Percentiles rank a stretch among this genome's conserved stretches.
These are phyloP conservation scores for Prionace glauca DNA, from an alignment of 2,797 vertebrate species.

Conservation along the genomic window DNA sequence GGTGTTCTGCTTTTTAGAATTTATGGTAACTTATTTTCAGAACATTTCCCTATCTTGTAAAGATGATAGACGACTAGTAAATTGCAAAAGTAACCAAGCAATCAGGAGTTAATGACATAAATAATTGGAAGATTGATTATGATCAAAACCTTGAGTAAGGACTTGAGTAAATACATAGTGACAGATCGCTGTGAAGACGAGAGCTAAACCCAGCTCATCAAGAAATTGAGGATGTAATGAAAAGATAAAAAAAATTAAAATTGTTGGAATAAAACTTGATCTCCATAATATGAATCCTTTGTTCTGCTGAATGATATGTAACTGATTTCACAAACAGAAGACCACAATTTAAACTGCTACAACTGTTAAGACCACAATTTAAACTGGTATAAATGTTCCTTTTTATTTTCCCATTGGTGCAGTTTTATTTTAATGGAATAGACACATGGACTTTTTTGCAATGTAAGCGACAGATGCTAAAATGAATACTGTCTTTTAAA, in stretches of 20 bases:
- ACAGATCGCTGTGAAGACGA: not conserved
- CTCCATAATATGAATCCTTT: not conserved
- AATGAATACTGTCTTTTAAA: not conserved
- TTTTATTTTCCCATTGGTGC: not conserved
- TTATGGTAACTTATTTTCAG: not conserved
- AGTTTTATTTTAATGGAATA: not conserved
- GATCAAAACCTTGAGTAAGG: not conserved
- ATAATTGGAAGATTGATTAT: not conserved
- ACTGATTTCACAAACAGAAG: not conserved
- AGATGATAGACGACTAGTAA: not conserved
- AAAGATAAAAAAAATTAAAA: not conserved
- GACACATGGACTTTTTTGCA: not conserved
- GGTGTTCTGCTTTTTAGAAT: not conserved
- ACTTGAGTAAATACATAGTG: not conserved
- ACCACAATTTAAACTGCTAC: not conserved
- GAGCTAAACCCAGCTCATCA: not conserved
- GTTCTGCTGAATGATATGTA: not conserved
- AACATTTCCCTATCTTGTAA: not conserved
- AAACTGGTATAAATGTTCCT: not conserved
- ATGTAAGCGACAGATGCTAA: not conserved
- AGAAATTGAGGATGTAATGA: not conserved
- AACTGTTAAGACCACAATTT: not conserved
- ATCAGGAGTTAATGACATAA: not conserved
- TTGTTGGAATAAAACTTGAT: not conserved
- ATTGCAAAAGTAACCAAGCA: not conserved